Conservation (phyloP, 2,888 invertebrate genomes). For the Leucozona laternaria region DNA sequence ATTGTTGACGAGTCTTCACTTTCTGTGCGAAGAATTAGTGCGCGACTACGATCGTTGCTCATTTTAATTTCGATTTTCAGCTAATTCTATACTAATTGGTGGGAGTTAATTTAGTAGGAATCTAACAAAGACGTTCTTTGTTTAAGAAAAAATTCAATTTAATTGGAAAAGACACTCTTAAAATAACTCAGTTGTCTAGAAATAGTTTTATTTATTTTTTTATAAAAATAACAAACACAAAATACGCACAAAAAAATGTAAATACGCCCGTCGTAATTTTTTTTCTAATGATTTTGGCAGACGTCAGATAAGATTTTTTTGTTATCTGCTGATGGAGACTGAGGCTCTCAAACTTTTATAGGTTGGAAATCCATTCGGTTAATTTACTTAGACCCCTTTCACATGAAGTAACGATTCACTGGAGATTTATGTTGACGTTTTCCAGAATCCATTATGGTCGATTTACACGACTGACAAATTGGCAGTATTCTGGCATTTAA, state of each 20-base stretch:
- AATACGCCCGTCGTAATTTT: conserved; percentile 65
- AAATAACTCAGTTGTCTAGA: conserved; percentile 38
- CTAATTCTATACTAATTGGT: conserved; percentile 8
- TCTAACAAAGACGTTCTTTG: background rate
- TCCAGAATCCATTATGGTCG: no score
- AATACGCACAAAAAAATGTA: conserved; percentile 60
- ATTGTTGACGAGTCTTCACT: conserved; percentile 80
- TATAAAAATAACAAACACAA: conserved; percentile 55
- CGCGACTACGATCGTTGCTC: conserved; percentile 79
- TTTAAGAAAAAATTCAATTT: background rate
- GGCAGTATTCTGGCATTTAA: no score
- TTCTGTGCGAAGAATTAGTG: conserved; percentile 81
- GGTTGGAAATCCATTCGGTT: background rate
- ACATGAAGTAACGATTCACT: no score
- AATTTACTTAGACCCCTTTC: background rate
- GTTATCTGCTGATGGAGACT: conserved; percentile 42
- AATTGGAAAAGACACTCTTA: background rate
- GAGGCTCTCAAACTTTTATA: conserved; percentile 46
- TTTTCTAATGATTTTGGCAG: conserved; percentile 45
- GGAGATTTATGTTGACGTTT: no score
- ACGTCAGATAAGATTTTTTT: conserved; percentile 24
- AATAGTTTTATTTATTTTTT: conserved; percentile 38
- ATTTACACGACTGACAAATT: no score
- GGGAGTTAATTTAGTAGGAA: conserved; percentile 38
- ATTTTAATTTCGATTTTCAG: conserved; percentile 74